Conservation (phyloP, 2,888 invertebrate species). For the Tetranychus piercei region DNA sequence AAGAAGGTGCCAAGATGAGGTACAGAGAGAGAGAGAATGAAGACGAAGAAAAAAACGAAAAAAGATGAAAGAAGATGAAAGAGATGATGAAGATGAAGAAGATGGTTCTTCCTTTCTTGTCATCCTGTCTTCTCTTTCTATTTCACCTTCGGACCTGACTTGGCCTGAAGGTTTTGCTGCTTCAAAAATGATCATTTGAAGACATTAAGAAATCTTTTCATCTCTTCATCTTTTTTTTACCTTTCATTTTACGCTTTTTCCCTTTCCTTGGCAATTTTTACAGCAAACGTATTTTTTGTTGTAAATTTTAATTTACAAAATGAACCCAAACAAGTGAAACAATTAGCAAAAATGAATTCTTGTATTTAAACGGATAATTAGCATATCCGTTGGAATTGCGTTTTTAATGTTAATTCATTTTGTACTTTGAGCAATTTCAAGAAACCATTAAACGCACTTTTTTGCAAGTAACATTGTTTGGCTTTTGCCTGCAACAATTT, state of each 20-base stretch:
- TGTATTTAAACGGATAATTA: no score
- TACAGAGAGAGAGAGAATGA: neutral
- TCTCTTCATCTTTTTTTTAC: slow-evolving; percentile 15
- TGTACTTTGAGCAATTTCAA: no score
- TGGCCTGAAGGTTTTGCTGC: neutral
- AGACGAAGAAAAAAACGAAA: neutral
- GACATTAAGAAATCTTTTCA: neutral
- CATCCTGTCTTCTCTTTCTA: neutral
- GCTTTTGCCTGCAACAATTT: no score
- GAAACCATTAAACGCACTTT: no score
- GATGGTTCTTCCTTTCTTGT: neutral
- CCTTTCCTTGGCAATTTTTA: slow-evolving; percentile 16
- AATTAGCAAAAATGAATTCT: no score
- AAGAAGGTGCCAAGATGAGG: neutral
- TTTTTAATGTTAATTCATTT: no score
- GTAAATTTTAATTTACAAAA: neutral
- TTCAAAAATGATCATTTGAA: neutral
- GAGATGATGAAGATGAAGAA: neutral
- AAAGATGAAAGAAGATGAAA: neutral
- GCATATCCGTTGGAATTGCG: no score
- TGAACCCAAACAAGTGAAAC: no score
- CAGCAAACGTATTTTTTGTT: neutral
- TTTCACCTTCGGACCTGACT: neutral
- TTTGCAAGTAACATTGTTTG: no score
- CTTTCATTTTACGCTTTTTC: slow-evolving; percentile 7